A percentile compares a stretch with the other conserved stretches of the same genome.
phyloP scores from a whole-genome alignment of 1,140 invertebrate species.

The Watersipora subatra region DNA sequence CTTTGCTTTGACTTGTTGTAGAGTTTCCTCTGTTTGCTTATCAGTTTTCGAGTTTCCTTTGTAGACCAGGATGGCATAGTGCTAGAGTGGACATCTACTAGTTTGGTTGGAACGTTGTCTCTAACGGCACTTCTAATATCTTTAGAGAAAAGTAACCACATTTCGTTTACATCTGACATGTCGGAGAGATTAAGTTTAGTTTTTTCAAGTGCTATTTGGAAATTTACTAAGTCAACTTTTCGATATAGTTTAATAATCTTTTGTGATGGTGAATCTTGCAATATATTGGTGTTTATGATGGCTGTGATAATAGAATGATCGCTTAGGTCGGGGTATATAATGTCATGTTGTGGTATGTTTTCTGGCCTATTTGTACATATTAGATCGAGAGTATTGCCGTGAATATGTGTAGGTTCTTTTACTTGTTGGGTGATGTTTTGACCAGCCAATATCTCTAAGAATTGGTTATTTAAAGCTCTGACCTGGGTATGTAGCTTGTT shows the following conservation, averaged over 20 bases:
- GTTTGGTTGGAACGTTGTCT: neutral
- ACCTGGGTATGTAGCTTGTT: neutral
- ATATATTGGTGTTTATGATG: neutral
- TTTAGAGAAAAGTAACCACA: neutral
- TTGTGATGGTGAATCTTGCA: neutral
- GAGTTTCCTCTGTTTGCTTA: neutral
- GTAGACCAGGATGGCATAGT: neutral
- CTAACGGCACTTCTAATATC: neutral
- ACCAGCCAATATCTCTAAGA: neutral
- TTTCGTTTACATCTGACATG: neutral
- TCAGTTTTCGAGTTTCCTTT: neutral
- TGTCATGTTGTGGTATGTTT: neutral
- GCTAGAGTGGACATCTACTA: neutral
- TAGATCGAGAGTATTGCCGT: neutral
- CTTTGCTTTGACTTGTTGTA: neutral
- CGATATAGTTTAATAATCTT: neutral
- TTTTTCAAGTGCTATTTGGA: neutral
- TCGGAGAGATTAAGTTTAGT: neutral
- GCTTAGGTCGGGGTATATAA: neutral
- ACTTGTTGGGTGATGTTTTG: neutral
- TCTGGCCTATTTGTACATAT: neutral
- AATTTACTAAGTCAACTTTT: neutral
- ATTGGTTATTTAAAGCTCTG: neutral
- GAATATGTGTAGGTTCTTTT: neutral
- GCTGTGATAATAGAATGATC: neutral